Base-by-base conservation (phyloP, 2,797 vertebrate species). In the Darevskia nairensis region DNA sequence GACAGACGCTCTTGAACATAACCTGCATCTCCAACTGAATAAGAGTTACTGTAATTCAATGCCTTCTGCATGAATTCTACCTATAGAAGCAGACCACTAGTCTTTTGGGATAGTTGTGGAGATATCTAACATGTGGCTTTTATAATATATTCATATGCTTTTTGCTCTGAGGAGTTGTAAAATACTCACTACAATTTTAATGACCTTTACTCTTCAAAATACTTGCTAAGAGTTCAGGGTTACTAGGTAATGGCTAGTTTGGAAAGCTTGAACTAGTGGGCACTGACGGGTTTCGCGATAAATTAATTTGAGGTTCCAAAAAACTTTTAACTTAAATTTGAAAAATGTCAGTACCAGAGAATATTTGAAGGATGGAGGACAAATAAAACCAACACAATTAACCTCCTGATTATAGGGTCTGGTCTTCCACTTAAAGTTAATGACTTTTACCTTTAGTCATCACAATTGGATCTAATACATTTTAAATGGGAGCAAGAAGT, bases 361-460 rank as follows among this genome's bases (percentile, higher is more conserved):
- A 86, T 76, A 44, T 86, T 86, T 89, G 84, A 89, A 89, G 79
- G 79, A 86, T 82, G 80, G 84, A 82, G 46, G 88, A 82, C 88
- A 82, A 89, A 82, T 86, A 76, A 86, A 89, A 86, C 77, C 84
- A 82, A 55, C 71, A 69, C 88, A 89, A 89, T 89, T 89, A 89
- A 89, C 84, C 88, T 86, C 84, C 61, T 82, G 84, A 89, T 89
- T 89, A 86, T 77, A 82, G 71, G 84, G 78, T 86, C 88, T 86
- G 84, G 84, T 81, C 79, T 69, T 89, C 71, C 71, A 69, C 79
- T 89, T 89, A 77, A 86, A 85, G 64, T 86, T 86, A 86, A 89
- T 89, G 79, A 82, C 88, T 89, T 89, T 89, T 89, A 89, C 88
- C 88, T 89, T 89, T 89, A 86, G n/a, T 89, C 79, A 86, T 89